These are phyloP conservation scores for Zophobas atratus DNA, from an alignment of 1,140 invertebrate genomes.

Conservation along the genomic window DNA sequence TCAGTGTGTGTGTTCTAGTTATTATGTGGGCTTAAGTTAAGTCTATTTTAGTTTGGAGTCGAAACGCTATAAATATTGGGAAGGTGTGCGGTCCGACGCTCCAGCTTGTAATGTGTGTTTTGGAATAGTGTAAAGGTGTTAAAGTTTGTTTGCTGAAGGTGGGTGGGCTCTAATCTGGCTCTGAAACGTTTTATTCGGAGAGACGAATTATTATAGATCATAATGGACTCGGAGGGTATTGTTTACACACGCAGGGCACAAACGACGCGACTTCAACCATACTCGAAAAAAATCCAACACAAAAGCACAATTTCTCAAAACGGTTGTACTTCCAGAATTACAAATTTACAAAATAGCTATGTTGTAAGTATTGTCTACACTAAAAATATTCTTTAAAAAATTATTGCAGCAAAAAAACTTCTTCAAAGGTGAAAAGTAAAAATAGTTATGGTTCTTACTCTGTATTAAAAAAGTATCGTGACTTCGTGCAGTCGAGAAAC, in stretches of 20 bases:
- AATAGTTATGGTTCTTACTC: no score
- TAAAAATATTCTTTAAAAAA: no score
- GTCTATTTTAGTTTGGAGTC: slow-evolving; percentile 38
- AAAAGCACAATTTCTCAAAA: no score
- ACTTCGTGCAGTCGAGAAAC: no score
- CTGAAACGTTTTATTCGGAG: slow-evolving; percentile 39
- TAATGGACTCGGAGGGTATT: slow-evolving; percentile 11
- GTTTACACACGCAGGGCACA: slow-evolving; percentile 14
- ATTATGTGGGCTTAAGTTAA: slow-evolving; percentile 46
- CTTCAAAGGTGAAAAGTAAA: no score
- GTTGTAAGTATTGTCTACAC: no score
- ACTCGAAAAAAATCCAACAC: not conserved
- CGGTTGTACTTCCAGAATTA: no score
- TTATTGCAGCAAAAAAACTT: no score
- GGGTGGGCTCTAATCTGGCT: slow-evolving; percentile 46
- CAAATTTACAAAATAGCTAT: no score
- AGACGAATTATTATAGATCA: slow-evolving; percentile 26
- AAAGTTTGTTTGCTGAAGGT: slow-evolving; percentile 48
- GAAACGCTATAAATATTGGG: slow-evolving; percentile 47
- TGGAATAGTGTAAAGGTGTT: slow-evolving; percentile 43
- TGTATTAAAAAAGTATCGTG: no score
- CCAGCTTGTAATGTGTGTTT: slow-evolving; percentile 46
- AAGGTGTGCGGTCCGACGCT: slow-evolving; percentile 46
- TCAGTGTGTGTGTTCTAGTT: slow-evolving; percentile 47
- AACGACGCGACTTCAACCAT: not conserved